Evolutionary conservation across 2,888 invertebrate genomes (phyloP).

Genomic region (Hipparchia semele): DNA sequence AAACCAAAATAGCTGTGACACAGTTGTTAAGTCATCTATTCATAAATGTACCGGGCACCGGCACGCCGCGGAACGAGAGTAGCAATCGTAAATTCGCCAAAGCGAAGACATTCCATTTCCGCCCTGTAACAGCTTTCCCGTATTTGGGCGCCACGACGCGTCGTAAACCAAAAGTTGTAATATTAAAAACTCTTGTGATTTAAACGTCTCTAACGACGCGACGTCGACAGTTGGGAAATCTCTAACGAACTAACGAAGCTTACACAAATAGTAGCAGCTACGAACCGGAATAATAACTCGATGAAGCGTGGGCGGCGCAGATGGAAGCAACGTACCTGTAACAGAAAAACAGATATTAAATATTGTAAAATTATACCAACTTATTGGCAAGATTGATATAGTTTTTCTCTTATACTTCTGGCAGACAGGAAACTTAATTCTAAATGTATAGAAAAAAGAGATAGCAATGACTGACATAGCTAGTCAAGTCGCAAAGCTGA

Average conservation of each 20-base stretch:
- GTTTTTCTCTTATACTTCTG: too few species aligned
- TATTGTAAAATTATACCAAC: neutral
- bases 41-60: conserved; percentile 1
- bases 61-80: neutral
- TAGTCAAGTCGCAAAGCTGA: too few species aligned
- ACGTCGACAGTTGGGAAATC: neutral
- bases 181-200: conserved; percentile 21
- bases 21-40: conserved; percentile 1
- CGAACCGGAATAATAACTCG: neutral
- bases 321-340: neutral
- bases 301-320: neutral
- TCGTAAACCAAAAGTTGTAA: conserved; percentile 7
- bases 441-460: too few species aligned
- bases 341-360: neutral
- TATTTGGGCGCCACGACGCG: neutral
- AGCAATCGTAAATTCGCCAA: conserved; percentile 20
- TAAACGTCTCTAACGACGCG: conserved; percentile 16
- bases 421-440: too few species aligned
- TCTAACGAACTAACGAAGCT: neutral
- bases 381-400: too few species aligned
- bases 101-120: conserved; percentile 25
- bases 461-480: too few species aligned
- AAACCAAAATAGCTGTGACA: neutral
- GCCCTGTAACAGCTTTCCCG: conserved; percentile 25
- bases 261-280: neutral